These are phyloP conservation scores for Scylla paramamosain DNA, from an alignment of 1,140 invertebrate species.

Conservation along the genomic window DNA sequence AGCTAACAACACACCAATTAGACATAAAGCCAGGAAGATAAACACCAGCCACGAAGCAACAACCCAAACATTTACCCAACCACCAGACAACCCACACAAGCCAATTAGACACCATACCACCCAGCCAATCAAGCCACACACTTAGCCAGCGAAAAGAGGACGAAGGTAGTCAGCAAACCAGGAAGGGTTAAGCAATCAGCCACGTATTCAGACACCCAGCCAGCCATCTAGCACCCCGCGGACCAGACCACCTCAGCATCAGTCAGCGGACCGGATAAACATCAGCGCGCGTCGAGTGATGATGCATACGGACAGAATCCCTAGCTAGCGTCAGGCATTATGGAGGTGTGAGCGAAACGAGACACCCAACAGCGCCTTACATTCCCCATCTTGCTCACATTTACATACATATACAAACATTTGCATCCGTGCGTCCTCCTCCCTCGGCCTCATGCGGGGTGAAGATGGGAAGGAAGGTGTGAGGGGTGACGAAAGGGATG, in stretches of 20 bases:
- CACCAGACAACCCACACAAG: too few species aligned
- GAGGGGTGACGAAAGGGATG: too few species aligned
- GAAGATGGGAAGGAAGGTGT: too few species aligned
- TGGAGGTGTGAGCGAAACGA: background rate
- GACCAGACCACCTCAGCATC: background rate
- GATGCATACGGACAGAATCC: background rate
- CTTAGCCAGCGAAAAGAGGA: too few species aligned
- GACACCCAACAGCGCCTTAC: background rate
- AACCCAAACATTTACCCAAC: too few species aligned
- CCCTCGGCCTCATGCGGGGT: background rate
- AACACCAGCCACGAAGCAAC: too few species aligned
- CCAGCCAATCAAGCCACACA: too few species aligned
- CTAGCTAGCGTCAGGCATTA: background rate
- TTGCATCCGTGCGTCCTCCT: background rate
- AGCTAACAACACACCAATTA: too few species aligned
- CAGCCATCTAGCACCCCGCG: background rate
- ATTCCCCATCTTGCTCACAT: background rate
- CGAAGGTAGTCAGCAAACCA: too few species aligned
- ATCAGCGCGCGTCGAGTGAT: background rate
- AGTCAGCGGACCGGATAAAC: background rate
- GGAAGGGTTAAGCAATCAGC: too few species aligned
- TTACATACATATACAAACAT: constrained; percentile 14
- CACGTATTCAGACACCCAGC: background rate
- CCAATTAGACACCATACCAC: too few species aligned
- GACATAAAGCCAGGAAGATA: too few species aligned